phyloP scores from a whole-genome alignment of 2,888 invertebrate genomes.

The Drosophila subsilvestris region DNA sequence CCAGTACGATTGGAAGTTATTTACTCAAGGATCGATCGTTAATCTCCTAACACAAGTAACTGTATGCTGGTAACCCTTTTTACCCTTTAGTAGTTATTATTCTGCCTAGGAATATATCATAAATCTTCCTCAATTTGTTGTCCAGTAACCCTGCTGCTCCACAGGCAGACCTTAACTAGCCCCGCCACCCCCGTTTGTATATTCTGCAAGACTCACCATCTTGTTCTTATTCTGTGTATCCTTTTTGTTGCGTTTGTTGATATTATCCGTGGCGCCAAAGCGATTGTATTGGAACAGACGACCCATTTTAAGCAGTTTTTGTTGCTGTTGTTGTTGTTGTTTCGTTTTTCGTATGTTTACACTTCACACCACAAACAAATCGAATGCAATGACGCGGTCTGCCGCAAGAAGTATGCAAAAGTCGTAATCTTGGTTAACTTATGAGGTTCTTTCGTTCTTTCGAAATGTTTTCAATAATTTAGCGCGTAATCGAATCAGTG shows the following conservation, averaged over 20 bases:
- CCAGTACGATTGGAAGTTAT: background rate
- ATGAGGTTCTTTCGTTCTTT: conserved; percentile 20
- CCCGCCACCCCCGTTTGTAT: background rate
- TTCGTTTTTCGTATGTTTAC: conserved; percentile 46
- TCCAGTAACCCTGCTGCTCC: background rate
- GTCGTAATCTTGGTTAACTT: conserved; percentile 32
- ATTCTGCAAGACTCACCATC: conserved; percentile 64
- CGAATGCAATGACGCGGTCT: conserved; percentile 24
- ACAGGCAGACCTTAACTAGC: background rate
- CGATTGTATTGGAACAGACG: conserved; percentile 82
- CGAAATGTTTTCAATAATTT: conserved; percentile 26
- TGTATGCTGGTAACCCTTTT: too few relatives aligned
- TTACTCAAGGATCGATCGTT: background rate
- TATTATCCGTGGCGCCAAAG: conserved; percentile 70
- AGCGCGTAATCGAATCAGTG: conserved; percentile 28
- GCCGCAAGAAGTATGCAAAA: conserved; percentile 27
- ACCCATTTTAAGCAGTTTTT: conserved; percentile 68
- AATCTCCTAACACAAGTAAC: too few relatives aligned
- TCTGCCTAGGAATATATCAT: background rate
- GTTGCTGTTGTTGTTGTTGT: background rate
- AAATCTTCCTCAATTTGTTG: background rate
- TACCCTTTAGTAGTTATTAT: too few relatives aligned
- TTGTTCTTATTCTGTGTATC: conserved; percentile 63
- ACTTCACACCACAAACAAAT: conserved; percentile 50
- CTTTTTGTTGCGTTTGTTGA: conserved; percentile 67